A percentile compares a stretch with the other conserved stretches of the same genome.
These are phyloP conservation scores for Willisornis vidua DNA, from an alignment of 2,113 vertebrate genomes.

Conservation along the genomic window DNA sequence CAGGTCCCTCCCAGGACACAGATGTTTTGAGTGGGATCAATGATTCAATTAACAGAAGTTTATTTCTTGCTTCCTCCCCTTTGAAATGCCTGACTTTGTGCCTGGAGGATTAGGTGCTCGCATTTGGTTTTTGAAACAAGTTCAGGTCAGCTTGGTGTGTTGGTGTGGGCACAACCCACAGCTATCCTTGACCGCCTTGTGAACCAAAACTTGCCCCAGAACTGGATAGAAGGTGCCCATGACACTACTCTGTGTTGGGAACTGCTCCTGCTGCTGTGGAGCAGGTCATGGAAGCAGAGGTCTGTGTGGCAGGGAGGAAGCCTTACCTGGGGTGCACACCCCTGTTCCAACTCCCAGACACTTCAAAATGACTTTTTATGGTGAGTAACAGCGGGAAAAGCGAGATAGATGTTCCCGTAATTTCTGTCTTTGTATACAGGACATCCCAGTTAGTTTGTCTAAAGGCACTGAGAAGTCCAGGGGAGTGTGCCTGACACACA, in stretches of 20 bases:
- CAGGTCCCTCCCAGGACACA: background rate
- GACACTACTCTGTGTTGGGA: background rate
- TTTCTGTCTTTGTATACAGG: background rate
- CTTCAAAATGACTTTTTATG: background rate
- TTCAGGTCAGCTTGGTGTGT: background rate
- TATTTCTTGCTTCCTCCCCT: background rate
- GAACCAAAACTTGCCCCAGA: background rate
- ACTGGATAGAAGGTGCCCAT: accelerated
- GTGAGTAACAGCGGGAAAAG: background rate
- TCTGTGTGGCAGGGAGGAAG: background rate
- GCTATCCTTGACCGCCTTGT: accelerated
- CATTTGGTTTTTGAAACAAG: accelerated
- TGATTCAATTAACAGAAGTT: background rate
- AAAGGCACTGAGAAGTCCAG: background rate
- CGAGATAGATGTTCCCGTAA: background rate
- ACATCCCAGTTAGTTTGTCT: background rate
- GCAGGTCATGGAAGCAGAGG: background rate
- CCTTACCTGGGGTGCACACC: background rate
- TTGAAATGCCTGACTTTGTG: background rate
- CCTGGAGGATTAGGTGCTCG: background rate
- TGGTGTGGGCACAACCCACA: background rate
- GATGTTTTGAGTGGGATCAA: background rate
- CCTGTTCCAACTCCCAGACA: accelerated
- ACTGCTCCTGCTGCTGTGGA: accelerated
- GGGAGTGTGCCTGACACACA: background rate